Evolutionary conservation across 2,888 invertebrate genomes (phyloP), one percentile per base, ranked within the genome.

Genomic region (Celastrina argiolus): DNA sequence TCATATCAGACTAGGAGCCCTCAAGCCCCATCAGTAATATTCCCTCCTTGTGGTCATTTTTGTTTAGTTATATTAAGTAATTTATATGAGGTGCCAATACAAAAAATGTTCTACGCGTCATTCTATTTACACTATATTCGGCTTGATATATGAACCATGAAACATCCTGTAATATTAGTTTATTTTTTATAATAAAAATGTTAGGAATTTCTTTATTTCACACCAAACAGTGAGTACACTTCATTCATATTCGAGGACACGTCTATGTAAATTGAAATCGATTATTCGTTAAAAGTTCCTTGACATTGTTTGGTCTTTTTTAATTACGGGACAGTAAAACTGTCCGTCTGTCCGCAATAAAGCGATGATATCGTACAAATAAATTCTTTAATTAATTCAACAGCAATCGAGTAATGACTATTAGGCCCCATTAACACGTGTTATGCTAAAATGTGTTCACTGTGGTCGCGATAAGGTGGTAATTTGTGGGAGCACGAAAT

Each of bases 401-500:
- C 74, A 69, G 75, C 79, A 82, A 84, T 84, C 80, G 78, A 75
- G 79, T 85, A 84, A 84, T 84, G 82, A 81, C 75, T 78, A 74
- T 73, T 73, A 69, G 61, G 65, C 69, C 74, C 77, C 79, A 82
- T 81, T 82, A 81, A 76, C 80, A 80, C 81, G 80, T 82, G 77
- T 77, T 75, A 77, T 73, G 72, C 78, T 75, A 82, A 82, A 82
- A 76, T 72, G 73, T 76, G 77, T 80, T 82, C 79, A 83, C 78
- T 81, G 74, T 67, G 68, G 66, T 74, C 67, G 59, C 68, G 71
- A 76, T 81, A 87, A 81, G 82, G 87, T 84, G 79, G 78, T 81
- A 81, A 84, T 83, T 84, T 72, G 56, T 63, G 64, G 26, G 22
- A 58, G 56, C 69, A 51, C 51, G 51, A 67, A 45, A 42, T 41